Evolutionary conservation across 1,140 invertebrate species (phyloP), one percentile per base, ranked within the genome.

Genomic region (Chironomus tepperi): DNA sequence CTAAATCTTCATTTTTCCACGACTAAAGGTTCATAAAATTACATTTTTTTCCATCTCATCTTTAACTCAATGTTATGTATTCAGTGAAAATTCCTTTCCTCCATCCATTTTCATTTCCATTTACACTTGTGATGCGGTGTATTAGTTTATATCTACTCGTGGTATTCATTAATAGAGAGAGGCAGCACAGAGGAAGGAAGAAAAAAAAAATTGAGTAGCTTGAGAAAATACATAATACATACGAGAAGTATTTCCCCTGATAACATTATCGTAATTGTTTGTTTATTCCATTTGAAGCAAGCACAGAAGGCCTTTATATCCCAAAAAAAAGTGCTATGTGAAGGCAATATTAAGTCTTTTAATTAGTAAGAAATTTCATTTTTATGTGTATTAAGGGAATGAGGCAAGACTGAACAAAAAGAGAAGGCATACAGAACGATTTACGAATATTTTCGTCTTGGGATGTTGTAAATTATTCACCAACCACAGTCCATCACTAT

Each of bases 281-380:
- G 47, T 57, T 57, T 57, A 57, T 57, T 57, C n/a, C 47, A 57
- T 57, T 57, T 47, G 43, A 47, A 47, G 43, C 43, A 34, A 5
- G 24, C 24, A 34, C 24, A 34, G 24, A 34, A 34, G 24, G 24
- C 24, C 5, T 47, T 57, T 57, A 12, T 57, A 1, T 57, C 47
- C n/a, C 24, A 34, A 5, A 34, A 34, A 34, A 34, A 34, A 34
- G 24, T 34, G 5, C 24, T 57, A 57, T n/a, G n/a, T 57, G 3
- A 5, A 57, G 47, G 47, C 47, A 57, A 57, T 57, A 57, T 57
- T 57, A n/a, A n/a, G 47, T n/a, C 47, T 57, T 57, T 57, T 57
- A 57, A 57, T 57, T 57, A 57, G 47, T 57, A 57, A 57, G 47
- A 57, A 57, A 34, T 34, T 57, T 57, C n/a, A n/a, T n/a, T 57